Base-by-base conservation (phyloP, 2,797 vertebrate genomes). In the Ctenosaura bakeri region DNA sequence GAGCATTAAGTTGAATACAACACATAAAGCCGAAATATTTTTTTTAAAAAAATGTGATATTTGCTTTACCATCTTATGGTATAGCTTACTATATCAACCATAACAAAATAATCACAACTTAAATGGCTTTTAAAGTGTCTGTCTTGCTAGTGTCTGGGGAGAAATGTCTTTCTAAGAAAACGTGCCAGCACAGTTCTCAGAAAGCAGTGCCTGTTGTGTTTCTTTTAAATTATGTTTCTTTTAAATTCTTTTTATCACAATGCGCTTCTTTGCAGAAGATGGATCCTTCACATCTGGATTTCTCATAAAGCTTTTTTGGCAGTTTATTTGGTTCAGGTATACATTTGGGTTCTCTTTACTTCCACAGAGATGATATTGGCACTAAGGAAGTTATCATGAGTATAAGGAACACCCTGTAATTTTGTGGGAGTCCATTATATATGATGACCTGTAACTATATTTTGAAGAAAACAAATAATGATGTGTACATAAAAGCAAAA, bases 301-400 rank as follows among this genome's bases (percentile, higher is more conserved):
- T 86, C 66, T 80, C 54, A n/a, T 85, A 76, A 16, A 86, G 29
- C 62, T 59, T 83, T 29, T 7, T 83, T 85, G 6, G 56, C 54
- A 94, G 13, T 22, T 94, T 84, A 22, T 62, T 89, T 83, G 12
- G 86, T 90, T 93, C 69, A 74, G 16, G 0, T 9, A n/a, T 92
- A 20, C 84, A 87, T 86, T 26, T 93, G 59, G 1, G 71, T 94
- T 93, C 32, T 88, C 90, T 91, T 89, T 14, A 88, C 26, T 93
- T 92, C 54, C 88, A 6, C n/a, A 86, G 46, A 56, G 14, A 14
- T 83, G 62, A 0, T 66, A 78, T 84, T 91, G 83, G 38, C 12
- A 88, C 35, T 64, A 85, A 94, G 56, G 64, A 73, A 1, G 26
- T 38, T 56, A 38, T 73, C 42, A 46, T 46, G 6, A 88, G 24